These are phyloP conservation scores for Pandemis cinnamomeana DNA, from an alignment of 2,888 invertebrate genomes.

Conservation along the genomic window DNA sequence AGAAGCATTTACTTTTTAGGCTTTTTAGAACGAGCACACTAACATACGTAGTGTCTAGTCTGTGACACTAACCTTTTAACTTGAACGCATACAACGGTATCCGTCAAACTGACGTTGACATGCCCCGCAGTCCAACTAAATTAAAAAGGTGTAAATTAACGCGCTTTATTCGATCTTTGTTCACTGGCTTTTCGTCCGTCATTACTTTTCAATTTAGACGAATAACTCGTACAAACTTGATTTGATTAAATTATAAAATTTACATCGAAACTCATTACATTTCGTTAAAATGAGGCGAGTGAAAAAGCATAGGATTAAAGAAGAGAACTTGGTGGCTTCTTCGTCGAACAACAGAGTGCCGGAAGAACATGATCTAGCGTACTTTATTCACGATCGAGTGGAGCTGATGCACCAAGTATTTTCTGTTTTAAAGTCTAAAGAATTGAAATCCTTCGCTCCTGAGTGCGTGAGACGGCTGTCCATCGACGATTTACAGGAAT, in stretches of 20 bases:
- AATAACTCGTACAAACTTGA: neutral
- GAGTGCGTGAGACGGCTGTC: constrained; percentile 74
- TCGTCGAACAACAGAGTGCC: constrained; percentile 50
- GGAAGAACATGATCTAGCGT: constrained; percentile 81
- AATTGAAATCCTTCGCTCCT: constrained; percentile 83
- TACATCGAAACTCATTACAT: too few species aligned
- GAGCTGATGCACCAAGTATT: constrained; percentile 86
- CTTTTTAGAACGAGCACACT: too few species aligned
- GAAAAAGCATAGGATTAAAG: constrained; percentile 68
- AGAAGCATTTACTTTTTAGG: too few species aligned
- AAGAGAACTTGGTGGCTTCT: constrained; percentile 61
- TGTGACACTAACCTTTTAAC: neutral
- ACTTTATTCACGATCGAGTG: constrained; percentile 85
- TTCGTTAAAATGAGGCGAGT: constrained; percentile 46
- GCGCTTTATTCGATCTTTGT: neutral
- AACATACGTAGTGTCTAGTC: too few species aligned
- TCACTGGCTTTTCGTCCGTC: neutral
- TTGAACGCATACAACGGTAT: constrained; percentile 15
- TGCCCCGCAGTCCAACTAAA: constrained; percentile 14
- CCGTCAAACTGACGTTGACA: constrained; percentile 6
- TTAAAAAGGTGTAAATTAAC: neutral
- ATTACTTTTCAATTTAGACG: constrained; percentile 7
- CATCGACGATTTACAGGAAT: constrained; percentile 83
- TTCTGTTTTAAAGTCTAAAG: constrained; percentile 82
- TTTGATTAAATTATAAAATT: neutral